Conservation (phyloP, 2,113 vertebrate genomes). For the Mesembrinibis cayennensis region DNA sequence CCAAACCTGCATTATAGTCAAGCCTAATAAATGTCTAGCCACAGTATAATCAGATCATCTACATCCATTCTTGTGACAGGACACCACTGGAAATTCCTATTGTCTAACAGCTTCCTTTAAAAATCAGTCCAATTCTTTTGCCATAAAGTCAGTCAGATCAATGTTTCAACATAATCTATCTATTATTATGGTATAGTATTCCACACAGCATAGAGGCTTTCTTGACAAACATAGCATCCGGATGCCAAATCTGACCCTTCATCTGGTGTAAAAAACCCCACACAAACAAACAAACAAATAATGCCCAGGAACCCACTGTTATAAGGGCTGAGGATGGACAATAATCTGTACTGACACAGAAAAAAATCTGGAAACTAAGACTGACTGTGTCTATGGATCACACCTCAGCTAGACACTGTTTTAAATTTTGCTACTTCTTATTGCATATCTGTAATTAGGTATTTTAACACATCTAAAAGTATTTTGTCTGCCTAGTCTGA, state of each 20-base stretch:
- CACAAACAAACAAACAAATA: neutral
- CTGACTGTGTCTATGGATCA: neutral
- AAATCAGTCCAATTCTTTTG: neutral
- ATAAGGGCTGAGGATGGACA: neutral
- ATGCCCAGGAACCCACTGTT: neutral
- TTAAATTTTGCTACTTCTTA: neutral
- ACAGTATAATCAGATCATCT: neutral
- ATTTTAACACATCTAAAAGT: neutral
- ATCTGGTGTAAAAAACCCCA: neutral
- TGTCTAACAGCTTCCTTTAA: neutral
- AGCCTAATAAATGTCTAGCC: neutral
- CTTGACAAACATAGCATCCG: neutral
- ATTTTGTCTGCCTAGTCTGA: neutral
- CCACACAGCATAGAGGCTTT: neutral
- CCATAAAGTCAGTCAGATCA: neutral
- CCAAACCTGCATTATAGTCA: neutral
- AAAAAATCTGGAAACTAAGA: neutral
- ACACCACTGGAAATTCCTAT: neutral
- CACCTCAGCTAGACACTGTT: neutral
- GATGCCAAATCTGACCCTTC: neutral
- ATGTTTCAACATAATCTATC: neutral
- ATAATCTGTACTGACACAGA: neutral
- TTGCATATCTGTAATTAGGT: neutral
- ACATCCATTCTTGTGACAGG: neutral
- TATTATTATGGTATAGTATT: neutral